These are phyloP conservation scores for Glyptemys insculpta DNA, from an alignment of 2,797 vertebrate genomes.

Conservation along the genomic window DNA sequence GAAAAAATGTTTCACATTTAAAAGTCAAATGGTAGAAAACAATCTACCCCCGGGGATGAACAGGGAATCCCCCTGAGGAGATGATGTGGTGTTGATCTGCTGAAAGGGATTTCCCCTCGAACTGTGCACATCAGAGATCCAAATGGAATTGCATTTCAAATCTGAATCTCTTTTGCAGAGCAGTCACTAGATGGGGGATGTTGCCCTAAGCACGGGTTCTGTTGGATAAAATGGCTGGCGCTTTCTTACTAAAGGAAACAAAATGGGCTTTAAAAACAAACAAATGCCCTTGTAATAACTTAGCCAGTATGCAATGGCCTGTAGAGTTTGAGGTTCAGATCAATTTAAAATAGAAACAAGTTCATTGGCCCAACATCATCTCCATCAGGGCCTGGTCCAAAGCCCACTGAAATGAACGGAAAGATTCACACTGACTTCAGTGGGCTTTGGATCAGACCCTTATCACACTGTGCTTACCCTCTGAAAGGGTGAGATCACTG, in stretches of 20 bases:
- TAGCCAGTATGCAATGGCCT: constrained; percentile 4
- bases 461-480: neutral
- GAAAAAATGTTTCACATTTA: constrained; percentile 16
- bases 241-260: constrained; percentile 7
- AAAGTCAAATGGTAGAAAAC: neutral
- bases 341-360: constrained; percentile 29
- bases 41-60: neutral
- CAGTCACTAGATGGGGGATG: constrained; percentile 1
- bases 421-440: neutral
- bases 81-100: neutral
- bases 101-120: neutral
- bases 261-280: neutral
- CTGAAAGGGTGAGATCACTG: neutral
- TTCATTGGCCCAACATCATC: neutral
- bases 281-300: neutral
- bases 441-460: neutral
- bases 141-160: constrained; percentile 2
- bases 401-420: neutral
- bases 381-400: constrained; percentile 23
- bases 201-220: neutral
- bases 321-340: constrained; percentile 9
- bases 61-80: constrained; percentile 1
- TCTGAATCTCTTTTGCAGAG: constrained; percentile 38
- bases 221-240: constrained; percentile 15
- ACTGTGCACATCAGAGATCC: neutral